Percentiles rank a stretch among this genome's conserved stretches.
These are phyloP conservation scores for Petroica traversi DNA, from an alignment of 2,113 vertebrate genomes.

Conservation along the genomic window DNA sequence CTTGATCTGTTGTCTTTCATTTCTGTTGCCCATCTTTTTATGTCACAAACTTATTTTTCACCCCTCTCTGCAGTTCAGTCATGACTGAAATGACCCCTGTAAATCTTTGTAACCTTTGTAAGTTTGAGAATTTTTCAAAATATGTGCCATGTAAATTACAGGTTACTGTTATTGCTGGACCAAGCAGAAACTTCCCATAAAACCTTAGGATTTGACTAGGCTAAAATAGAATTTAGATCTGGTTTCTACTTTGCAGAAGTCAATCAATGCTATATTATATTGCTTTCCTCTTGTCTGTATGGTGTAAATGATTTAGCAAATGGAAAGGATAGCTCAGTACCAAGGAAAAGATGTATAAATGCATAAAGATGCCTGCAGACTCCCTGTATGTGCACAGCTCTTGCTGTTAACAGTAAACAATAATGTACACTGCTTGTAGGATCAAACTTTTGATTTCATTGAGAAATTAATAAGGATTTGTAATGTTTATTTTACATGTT, in stretches of 20 bases:
- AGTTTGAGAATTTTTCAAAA: neutral
- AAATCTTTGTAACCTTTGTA: neutral
- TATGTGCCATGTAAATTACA: neutral
- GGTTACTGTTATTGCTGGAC: neutral
- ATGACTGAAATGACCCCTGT: neutral
- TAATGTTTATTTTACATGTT: neutral
- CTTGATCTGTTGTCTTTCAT: neutral
- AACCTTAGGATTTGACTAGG: neutral
- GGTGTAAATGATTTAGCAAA: neutral
- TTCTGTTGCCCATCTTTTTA: neutral
- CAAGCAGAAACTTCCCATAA: neutral
- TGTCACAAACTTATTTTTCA: neutral
- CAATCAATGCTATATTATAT: neutral
- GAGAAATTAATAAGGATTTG: neutral
- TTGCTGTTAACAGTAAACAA: neutral
- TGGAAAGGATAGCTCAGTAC: neutral
- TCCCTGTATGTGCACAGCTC: neutral
- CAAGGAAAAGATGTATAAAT: neutral
- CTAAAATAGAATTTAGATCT: neutral
- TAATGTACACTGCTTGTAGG: neutral
- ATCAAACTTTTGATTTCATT: neutral
- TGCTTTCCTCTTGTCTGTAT: neutral
- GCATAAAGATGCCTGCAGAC: neutral
- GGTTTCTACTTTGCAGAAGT: neutral
- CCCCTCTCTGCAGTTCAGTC: neutral